These are phyloP conservation scores for Arge pagana DNA, from an alignment of 2,888 invertebrate genomes.

Conservation along the genomic window DNA sequence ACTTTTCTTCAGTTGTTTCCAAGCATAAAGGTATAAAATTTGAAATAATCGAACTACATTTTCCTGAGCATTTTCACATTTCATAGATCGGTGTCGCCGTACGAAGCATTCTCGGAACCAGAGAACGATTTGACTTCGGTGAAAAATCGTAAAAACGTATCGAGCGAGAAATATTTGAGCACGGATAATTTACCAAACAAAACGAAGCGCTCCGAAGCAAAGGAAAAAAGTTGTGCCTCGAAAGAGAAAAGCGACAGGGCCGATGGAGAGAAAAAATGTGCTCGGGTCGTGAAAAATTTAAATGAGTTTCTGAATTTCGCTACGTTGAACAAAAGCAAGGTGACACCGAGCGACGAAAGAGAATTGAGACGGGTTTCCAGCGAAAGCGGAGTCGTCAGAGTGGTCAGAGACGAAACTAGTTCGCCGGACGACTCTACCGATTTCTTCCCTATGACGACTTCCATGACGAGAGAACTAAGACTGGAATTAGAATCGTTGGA, in stretches of 20 bases:
- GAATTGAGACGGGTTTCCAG: slow-evolving; percentile 43
- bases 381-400: slow-evolving; percentile 46
- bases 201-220: slow-evolving; percentile 41
- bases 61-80: slow-evolving; percentile 14
- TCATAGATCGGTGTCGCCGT: slow-evolving; percentile 40
- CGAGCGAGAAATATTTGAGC: slow-evolving; percentile 50
- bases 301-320: slow-evolving; percentile 85
- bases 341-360: slow-evolving; percentile 51
- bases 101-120: slow-evolving; percentile 41
- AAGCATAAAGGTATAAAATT: slow-evolving; percentile 2
- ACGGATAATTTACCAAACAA: slow-evolving; percentile 41
- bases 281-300: slow-evolving; percentile 74
- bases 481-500: slow-evolving; percentile 83
- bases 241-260: slow-evolving; percentile 6
- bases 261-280: slow-evolving; percentile 47
- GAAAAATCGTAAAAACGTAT: slow-evolving; percentile 46
- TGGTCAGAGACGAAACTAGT: slow-evolving; percentile 45
- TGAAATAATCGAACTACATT: background rate
- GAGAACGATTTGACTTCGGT: slow-evolving; percentile 43
- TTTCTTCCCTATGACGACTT: slow-evolving; percentile 86
- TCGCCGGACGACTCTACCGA: slow-evolving; percentile 80
- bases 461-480: slow-evolving; percentile 81
- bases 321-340: slow-evolving; percentile 67
- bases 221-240: slow-evolving; percentile 32
- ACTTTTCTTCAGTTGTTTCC: background rate